These are phyloP conservation scores for Calyptommatus sinebrachiatus DNA, from an alignment of 2,113 vertebrate species.

Conservation along the genomic window DNA sequence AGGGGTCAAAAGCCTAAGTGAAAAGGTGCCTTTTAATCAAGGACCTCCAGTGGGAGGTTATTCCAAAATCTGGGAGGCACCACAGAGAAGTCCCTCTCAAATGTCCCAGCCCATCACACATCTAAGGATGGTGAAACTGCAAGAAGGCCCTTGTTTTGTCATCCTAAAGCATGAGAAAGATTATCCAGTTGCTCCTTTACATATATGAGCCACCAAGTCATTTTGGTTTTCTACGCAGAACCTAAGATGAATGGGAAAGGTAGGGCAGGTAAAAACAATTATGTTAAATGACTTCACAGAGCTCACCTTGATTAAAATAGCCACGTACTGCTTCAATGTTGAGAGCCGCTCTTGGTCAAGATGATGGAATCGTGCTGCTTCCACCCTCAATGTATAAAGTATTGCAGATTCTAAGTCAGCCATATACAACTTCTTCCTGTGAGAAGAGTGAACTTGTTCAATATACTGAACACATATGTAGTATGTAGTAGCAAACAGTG, in stretches of 20 bases:
- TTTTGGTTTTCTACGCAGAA: not conserved
- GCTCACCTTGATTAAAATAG: conserved; percentile 83
- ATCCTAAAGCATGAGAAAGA: no score
- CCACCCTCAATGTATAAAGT: conserved; percentile 85
- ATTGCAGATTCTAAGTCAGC: conserved; percentile 87
- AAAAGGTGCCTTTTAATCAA: no score
- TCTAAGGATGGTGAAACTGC: no score
- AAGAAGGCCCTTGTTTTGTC: no score
- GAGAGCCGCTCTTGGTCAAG: conserved; percentile 74
- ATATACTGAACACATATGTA: not conserved
- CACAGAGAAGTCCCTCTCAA: no score
- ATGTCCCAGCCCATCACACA: no score
- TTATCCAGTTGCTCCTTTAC: no score
- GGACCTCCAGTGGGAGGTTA: no score
- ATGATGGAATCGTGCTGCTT: conserved; percentile 69
- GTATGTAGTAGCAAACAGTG: not conserved
- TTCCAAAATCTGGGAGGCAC: no score
- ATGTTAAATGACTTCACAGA: not conserved
- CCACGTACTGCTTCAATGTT: conserved; percentile 77
- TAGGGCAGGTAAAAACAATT: not conserved
- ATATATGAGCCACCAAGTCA: no score
- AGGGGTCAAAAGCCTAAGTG: no score
- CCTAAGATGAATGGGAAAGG: not conserved
- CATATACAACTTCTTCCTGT: conserved; percentile 81
- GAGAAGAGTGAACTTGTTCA: not conserved